These are phyloP conservation scores for Tiliqua scincoides DNA, from an alignment of 2,113 vertebrate species.

Conservation along the genomic window DNA sequence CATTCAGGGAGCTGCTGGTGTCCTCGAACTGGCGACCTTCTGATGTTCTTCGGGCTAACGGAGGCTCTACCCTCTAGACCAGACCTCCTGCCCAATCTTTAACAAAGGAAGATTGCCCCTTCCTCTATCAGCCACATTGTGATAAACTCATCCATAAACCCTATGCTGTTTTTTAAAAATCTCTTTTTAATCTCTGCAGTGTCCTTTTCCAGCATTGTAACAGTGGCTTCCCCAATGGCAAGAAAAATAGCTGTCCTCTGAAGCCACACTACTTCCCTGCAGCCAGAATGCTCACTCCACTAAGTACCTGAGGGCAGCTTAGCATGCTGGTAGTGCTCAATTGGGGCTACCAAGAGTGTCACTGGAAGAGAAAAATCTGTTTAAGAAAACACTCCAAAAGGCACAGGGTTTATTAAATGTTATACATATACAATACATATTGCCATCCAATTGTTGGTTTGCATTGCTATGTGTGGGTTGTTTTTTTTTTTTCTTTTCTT, in stretches of 20 bases:
- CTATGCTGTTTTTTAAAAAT: not conserved
- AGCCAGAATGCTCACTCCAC: not conserved
- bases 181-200: not conserved
- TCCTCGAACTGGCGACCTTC: too few species aligned
- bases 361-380: not conserved
- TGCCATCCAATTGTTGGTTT: not conserved
- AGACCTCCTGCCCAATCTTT: too few species aligned
- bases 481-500: too few species aligned
- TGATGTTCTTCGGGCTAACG: too few species aligned
- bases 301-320: not conserved
- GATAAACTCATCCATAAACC: not conserved
- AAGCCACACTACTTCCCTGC: not conserved
- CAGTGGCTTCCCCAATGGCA: not conserved
- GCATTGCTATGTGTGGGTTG: slow-evolving; percentile 14
- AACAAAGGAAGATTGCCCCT: too few species aligned
- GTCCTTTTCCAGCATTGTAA: not conserved
- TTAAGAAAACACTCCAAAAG: not conserved
- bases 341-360: not conserved
- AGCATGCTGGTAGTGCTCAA: not conserved
- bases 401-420: not conserved
- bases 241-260: not conserved
- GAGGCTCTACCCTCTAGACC: too few species aligned
- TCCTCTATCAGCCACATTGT: too few species aligned
- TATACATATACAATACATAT: not conserved
- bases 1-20: too few species aligned